These are phyloP conservation scores for Rotaria macrura DNA, from an alignment of 2,888 invertebrate species.

Conservation along the genomic window DNA sequence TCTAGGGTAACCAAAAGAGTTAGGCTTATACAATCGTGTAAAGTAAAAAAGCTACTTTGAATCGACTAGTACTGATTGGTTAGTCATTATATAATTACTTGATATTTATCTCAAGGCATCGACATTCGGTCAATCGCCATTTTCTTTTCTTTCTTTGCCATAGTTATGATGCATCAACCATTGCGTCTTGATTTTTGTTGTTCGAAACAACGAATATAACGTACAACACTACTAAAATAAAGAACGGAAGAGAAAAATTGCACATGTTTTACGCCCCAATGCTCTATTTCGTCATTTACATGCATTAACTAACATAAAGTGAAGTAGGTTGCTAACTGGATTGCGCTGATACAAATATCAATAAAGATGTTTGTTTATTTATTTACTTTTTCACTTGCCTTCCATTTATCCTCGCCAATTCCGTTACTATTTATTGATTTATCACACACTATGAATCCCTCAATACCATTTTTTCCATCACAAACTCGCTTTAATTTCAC, in stretches of 20 bases:
- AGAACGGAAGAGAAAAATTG: neutral
- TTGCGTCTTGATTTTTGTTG: neutral
- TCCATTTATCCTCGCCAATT: neutral
- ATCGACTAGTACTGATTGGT: too few species aligned
- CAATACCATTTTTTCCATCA: neutral
- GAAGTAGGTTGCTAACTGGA: neutral
- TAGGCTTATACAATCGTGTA: too few species aligned
- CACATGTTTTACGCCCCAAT: neutral
- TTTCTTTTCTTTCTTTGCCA: neutral
- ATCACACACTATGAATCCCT: neutral
- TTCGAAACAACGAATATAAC: neutral
- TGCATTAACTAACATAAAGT: neutral
- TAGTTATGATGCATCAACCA: neutral
- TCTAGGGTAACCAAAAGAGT: too few species aligned
- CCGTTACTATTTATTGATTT: neutral
- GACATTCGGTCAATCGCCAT: neutral
- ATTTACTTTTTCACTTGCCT: neutral
- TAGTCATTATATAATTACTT: neutral
- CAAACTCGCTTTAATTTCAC: slow-evolving; percentile 1
- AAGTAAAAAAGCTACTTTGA: too few species aligned
- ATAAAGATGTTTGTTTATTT: neutral
- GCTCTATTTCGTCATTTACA: neutral
- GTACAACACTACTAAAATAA: neutral
- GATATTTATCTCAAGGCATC: neutral
- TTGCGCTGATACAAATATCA: neutral